Conservation (phyloP, 23 tunicate species). For the Diplosoma virens region DNA sequence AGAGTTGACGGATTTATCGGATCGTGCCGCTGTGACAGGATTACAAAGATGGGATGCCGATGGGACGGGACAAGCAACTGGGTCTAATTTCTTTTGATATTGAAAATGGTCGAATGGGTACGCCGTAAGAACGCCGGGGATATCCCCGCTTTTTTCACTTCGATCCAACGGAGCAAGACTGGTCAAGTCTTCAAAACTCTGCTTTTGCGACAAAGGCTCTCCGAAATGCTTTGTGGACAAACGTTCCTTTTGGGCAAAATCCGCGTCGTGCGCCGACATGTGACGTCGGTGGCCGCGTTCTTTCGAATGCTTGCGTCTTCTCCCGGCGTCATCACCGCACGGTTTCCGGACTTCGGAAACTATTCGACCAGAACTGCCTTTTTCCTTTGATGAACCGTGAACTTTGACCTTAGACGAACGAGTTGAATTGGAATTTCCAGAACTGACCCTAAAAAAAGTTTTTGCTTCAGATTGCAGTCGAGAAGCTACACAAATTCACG, state of each 20-base stretch:
- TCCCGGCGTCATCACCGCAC: too few species aligned
- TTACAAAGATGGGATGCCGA: not conserved
- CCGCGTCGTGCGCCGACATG: conserved; percentile 43
- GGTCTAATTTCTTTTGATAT: not conserved
- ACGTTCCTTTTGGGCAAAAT: not conserved
- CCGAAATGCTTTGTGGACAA: conserved; percentile 30
- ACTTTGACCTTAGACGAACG: too few species aligned
- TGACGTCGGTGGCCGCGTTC: conserved; percentile 42
- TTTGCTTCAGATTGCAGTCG: too few species aligned
- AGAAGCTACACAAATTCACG: too few species aligned
- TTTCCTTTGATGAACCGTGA: too few species aligned
- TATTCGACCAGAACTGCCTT: too few species aligned
- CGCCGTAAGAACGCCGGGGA: not conserved
- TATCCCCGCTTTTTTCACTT: not conserved
- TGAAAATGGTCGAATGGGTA: not conserved
- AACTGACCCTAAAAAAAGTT: too few species aligned
- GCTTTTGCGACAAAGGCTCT: conserved; percentile 1
- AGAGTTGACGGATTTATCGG: not conserved
- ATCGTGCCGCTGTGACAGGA: not conserved
- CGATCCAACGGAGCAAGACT: not conserved
- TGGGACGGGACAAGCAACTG: not conserved
- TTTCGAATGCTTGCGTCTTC: too few species aligned
- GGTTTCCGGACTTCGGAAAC: too few species aligned
- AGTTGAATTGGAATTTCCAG: too few species aligned
- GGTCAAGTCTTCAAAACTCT: conserved; percentile 45